A percentile compares a stretch with the other conserved stretches of the same genome.
Conservation (phyloP, 2,797 vertebrate species). For the Enteromius radiatus region DNA sequence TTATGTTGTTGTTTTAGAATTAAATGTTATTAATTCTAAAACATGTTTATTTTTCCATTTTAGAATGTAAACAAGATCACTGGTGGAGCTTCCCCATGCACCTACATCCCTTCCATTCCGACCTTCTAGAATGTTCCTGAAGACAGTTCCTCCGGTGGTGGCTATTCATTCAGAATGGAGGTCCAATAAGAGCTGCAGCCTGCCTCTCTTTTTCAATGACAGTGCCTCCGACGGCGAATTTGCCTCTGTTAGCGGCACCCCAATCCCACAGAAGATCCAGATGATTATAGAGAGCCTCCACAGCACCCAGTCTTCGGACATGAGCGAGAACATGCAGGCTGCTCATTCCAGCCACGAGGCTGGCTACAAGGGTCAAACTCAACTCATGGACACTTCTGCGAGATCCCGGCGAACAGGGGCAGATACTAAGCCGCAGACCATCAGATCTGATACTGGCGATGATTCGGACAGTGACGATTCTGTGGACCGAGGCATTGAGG, state of each 20-base stretch:
- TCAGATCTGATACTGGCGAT: constrained; percentile 67
- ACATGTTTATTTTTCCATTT: constrained; percentile 29
- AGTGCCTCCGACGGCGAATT: constrained; percentile 75
- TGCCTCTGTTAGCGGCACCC: constrained; percentile 73
- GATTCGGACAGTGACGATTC: constrained; percentile 94
- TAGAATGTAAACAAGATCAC: constrained; percentile 80
- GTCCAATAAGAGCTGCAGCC: constrained; percentile 86
- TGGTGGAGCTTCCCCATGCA: constrained; percentile 66
- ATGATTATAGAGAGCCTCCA: constrained; percentile 92
- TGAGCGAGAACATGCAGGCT: constrained; percentile 78
- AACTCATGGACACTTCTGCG: constrained; percentile 59
- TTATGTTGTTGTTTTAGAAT: neutral
- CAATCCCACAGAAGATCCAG: constrained; percentile 88
- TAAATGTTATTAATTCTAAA: neutral
- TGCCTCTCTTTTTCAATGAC: constrained; percentile 88
- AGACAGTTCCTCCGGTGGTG: constrained; percentile 90
- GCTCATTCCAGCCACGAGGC: constrained; percentile 76
- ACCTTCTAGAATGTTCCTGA: constrained; percentile 95
- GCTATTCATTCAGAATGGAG: constrained; percentile 92
- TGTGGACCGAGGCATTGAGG: constrained; percentile 93
- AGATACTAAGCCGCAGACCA: constrained; percentile 42
- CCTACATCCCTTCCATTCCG: constrained; percentile 63
- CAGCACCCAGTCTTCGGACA: constrained; percentile 85
- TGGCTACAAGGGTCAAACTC: constrained; percentile 65
- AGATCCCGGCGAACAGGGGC: constrained; percentile 59